A percentile compares a stretch with the other conserved stretches of the same genome.
Evolutionary conservation across 2,888 invertebrate species (phyloP).

Genomic region (Petrophora chlorosata): DNA sequence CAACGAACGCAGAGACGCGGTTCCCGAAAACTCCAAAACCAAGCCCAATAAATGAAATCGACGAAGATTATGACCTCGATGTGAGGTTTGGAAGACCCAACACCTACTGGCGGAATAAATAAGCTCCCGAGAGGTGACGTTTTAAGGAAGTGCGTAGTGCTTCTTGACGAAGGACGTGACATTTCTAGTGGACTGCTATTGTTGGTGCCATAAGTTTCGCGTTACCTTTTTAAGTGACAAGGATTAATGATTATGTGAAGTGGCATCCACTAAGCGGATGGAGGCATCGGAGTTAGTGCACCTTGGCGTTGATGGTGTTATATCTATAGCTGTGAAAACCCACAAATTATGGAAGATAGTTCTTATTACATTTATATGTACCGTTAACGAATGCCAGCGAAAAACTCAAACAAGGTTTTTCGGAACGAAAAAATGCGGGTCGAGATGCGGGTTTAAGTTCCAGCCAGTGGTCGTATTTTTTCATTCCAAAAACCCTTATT

Average conservation of each 20-base stretch:
- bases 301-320: neutral
- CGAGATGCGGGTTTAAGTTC: too few species aligned
- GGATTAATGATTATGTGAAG: constrained; percentile 15
- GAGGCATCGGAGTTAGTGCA: neutral
- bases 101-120: too few species aligned
- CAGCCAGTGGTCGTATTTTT: too few species aligned
- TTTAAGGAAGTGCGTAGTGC: constrained; percentile 9
- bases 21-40: constrained; percentile 19
- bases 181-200: constrained; percentile 15
- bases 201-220: constrained; percentile 15
- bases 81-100: constrained; percentile 42
- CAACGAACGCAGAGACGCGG: constrained; percentile 54
- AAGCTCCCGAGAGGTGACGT: too few species aligned
- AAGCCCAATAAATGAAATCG: constrained; percentile 38
- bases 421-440: too few species aligned
- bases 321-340: neutral
- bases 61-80: constrained; percentile 42
- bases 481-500: too few species aligned
- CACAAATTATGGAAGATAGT: neutral
- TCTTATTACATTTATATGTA: too few species aligned
- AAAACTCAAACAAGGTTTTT: too few species aligned
- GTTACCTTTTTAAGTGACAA: constrained; percentile 19
- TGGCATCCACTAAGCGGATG: neutral
- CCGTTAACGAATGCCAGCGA: too few species aligned
- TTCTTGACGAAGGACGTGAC: constrained; percentile 19